These are phyloP conservation scores for Carpatolechia fugitivella DNA, from an alignment of 2,888 invertebrate genomes.

Conservation along the genomic window DNA sequence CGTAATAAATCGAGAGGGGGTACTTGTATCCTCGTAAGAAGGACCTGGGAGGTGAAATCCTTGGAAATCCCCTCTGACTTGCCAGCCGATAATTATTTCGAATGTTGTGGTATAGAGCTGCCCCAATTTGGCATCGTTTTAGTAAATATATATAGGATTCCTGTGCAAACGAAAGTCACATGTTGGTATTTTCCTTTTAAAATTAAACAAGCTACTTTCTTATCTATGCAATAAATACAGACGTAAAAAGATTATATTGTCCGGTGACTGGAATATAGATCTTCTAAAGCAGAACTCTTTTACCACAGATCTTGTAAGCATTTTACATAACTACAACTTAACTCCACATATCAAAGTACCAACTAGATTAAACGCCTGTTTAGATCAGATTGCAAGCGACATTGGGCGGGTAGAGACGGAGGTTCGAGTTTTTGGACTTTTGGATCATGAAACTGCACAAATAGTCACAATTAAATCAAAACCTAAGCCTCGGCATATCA, in stretches of 20 bases:
- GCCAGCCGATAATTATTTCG: neutral
- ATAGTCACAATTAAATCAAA: too few species aligned
- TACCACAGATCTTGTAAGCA: neutral
- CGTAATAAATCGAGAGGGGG: neutral
- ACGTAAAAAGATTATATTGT: too few species aligned
- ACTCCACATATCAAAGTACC: too few species aligned
- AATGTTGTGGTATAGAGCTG: neutral
- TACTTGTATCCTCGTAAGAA: neutral
- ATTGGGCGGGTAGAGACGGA: too few species aligned
- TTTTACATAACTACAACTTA: neutral
- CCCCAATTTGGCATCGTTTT: neutral
- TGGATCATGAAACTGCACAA: too few species aligned
- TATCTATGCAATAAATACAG: neutral
- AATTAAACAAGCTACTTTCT: neutral
- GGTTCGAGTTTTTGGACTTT: too few species aligned
- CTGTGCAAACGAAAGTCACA: neutral
- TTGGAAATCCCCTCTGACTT: neutral
- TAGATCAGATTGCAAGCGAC: too few species aligned
- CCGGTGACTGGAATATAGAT: too few species aligned
- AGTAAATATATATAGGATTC: neutral
- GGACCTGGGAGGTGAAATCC: neutral
- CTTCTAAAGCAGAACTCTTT: neutral
- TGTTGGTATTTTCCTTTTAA: neutral
- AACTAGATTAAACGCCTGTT: too few species aligned
- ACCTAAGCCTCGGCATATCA: too few species aligned